Base-by-base conservation (phyloP, 92 coral and sea anemone genomes). In the Epizoanthus ramosus region DNA sequence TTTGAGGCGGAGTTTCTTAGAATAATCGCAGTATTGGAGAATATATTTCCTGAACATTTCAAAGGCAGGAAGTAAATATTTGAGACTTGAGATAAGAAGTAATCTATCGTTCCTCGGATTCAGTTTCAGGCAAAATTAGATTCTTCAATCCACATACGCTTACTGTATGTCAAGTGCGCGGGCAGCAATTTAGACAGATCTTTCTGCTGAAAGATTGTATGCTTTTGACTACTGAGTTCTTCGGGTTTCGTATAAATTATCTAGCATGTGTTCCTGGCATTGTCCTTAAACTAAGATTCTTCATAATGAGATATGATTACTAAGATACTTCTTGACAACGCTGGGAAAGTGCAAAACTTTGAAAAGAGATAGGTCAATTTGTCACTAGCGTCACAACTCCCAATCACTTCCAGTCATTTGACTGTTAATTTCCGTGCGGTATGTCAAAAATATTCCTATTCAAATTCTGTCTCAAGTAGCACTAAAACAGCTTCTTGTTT, bases 21-120 rank as follows among this genome's bases (percentile, higher is more conserved):
- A 89, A 85, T 85, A 85, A 81, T 85, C 87, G 84, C 87, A 72
- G 79, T 65, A 75, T 84, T 87, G 79, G 86, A 90, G 72, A 84
- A 75, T 85, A 88, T 90, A 91, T 93, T 93, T 93, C 97, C 97
- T 92, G 97, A 86, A 71, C 73, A 47, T 87, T 85, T 85, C 89
- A 87, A 83, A 80, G 71, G 87, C 83, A 71, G 73, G 92, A 89
- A 86, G 95, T 89, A 91, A 91, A 93, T 88, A 89, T 91, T 87
- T 90, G 93, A 77, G 79, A 83, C 83, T 75, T 39, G 25, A 90
- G 93, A 90, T 90, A 90, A 90, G 93, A 76, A 77, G 84, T 87
- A 65, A 90, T 79, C 83, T 90, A 77, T 77, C 82, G 70, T 41
- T 15, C 57, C 69, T 61, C 52, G 68, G 82, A 61, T 77, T 77